A percentile compares a stretch with the other conserved stretches of the same genome.
Evolutionary conservation across 2,113 vertebrate species (phyloP).

Genomic region (Corynorhinus townsendii): DNA sequence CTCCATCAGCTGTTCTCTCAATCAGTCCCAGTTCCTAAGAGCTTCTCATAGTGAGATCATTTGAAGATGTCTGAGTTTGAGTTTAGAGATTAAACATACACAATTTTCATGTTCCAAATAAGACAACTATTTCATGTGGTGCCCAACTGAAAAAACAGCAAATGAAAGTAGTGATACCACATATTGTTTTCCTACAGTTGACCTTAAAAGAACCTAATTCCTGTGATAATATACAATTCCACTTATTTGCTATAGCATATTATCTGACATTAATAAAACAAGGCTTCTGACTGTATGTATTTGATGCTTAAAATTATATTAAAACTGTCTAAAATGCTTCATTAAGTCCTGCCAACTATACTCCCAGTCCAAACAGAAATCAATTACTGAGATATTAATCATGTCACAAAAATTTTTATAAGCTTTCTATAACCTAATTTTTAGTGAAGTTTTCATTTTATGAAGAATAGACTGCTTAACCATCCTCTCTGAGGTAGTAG

Average conservation of each 20-base stretch:
- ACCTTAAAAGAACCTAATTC: neutral
- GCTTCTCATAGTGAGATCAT: neutral
- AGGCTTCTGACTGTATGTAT: neutral
- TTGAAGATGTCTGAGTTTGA: neutral
- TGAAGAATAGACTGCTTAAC: neutral
- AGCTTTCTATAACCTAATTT: neutral
- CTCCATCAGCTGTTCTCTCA: neutral
- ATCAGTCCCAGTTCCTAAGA: neutral
- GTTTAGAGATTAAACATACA: neutral
- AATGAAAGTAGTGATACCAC: neutral
- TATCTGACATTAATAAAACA: neutral
- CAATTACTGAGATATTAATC: neutral
- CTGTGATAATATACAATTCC: neutral
- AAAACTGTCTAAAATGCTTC: conserved; percentile 16
- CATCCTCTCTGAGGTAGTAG: neutral
- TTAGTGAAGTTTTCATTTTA: neutral
- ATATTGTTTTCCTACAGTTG: neutral
- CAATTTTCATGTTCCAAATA: neutral
- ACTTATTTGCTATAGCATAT: neutral
- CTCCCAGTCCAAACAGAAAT: neutral
- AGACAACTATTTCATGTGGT: conserved; percentile 6
- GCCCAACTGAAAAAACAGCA: neutral
- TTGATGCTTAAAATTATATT: conserved; percentile 2
- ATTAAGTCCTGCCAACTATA: conserved; percentile 6
- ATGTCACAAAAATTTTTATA: neutral